A percentile compares a stretch with the other conserved stretches of the same genome.
These are phyloP conservation scores for Himalopsyche kuldschensis DNA, from an alignment of 2,888 invertebrate genomes.

Conservation along the genomic window DNA sequence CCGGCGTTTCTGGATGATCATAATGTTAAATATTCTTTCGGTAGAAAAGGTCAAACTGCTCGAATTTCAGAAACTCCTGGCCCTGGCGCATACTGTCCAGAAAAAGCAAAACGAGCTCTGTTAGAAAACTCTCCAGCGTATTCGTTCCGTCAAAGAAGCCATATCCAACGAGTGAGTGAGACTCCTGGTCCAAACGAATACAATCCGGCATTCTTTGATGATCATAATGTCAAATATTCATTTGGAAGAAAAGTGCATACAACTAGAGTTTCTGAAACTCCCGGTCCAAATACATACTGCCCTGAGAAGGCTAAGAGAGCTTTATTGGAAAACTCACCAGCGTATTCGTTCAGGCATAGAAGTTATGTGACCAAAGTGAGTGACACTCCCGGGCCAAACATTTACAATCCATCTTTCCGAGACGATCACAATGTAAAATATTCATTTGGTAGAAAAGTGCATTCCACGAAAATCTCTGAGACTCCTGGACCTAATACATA, in stretches of 20 bases:
- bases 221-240: conserved; percentile 57
- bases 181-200: conserved; percentile 40
- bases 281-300: conserved; percentile 67
- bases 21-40: conserved; percentile 45
- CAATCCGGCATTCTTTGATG: too few relatives aligned
- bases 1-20: too few relatives aligned
- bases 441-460: conserved; percentile 73
- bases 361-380: conserved; percentile 61
- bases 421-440: conserved; percentile 51
- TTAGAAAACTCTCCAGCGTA: conserved; percentile 49
- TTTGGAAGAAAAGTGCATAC: conserved; percentile 73
- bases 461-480: conserved; percentile 63
- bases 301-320: conserved; percentile 53
- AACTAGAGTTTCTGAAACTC: conserved; percentile 63
- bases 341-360: conserved; percentile 61
- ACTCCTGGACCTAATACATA: conserved; percentile 73
- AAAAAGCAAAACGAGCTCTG: conserved; percentile 59
- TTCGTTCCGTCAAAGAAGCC: conserved; percentile 54
- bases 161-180: too few relatives aligned
- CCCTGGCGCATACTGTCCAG: conserved; percentile 61
- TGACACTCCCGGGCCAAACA: conserved; percentile 45
- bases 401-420: too few relatives aligned
- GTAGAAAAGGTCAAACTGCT: conserved; percentile 42
- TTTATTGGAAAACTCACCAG: conserved; percentile 56
- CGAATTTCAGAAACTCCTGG: conserved; percentile 60